Conservation (phyloP, 2,113 vertebrate genomes). For the Shinisaurus crocodilurus region DNA sequence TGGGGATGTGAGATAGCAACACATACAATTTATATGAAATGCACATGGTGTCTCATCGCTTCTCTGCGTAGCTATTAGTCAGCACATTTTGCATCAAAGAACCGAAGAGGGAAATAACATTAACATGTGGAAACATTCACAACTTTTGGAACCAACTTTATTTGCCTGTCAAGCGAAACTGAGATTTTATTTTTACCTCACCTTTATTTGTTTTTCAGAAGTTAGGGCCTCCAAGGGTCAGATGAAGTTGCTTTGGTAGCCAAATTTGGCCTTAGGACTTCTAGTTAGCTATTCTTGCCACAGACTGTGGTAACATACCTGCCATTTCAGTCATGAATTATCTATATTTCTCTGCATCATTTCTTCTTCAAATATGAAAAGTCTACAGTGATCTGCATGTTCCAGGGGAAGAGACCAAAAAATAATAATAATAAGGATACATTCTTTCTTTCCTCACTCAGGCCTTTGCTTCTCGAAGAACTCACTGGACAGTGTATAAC, state of each 20-base stretch:
- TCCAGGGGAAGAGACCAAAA: not conserved
- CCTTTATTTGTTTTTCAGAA: not conserved
- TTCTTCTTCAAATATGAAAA: not conserved
- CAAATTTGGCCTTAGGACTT: not conserved
- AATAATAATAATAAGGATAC: conserved; percentile 18
- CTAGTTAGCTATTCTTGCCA: not conserved
- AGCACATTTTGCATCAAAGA: not conserved
- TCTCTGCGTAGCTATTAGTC: not conserved
- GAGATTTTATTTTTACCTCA: not conserved
- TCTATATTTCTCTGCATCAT: not conserved
- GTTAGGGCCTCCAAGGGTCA: not conserved
- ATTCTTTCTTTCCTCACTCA: conserved; percentile 27
- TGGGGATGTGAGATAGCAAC: not conserved
- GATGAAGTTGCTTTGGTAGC: not conserved
- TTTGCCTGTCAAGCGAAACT: not conserved
- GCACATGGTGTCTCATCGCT: not conserved
- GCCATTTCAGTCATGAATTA: not conserved
- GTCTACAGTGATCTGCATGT: not conserved
- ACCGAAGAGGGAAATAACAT: not conserved
- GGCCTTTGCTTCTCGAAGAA: conserved; percentile 46
- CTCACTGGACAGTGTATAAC: conserved; percentile 32
- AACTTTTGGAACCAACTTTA: not conserved
- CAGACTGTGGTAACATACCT: not conserved
- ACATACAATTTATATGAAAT: not conserved
- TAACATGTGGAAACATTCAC: not conserved